Evolutionary conservation across 2,888 invertebrate species (phyloP), one percentile per base, ranked within the genome.

Genomic region (Lasioglossum marginatum): DNA sequence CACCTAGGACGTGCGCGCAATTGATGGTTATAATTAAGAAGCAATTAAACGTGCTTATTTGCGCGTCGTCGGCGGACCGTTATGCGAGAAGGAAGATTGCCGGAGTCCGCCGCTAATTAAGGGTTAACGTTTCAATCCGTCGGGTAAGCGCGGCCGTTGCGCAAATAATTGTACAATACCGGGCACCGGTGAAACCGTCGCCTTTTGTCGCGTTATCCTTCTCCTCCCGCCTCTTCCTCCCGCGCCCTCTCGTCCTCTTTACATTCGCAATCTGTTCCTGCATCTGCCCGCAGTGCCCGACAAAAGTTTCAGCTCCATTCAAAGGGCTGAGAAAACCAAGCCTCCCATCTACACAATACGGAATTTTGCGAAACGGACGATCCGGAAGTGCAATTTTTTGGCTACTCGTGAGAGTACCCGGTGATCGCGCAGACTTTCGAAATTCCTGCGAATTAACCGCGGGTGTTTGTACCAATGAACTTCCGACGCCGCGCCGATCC

Each of bases 21-120:
- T 88, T 82, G 82, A 84, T 88, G 89, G 87, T 90, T 89, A 84
- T 89, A 88, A 90, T 90, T 85, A 91, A 88, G 87, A 87, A 83
- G 83, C 82, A 82, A 88, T 89, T 88, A 89, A 89, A 87, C 85
- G 79, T 81, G 84, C 83, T 85, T 89, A 89, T 85, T 87, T 80
- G 85, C 87, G 83, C 85, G 83, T 88, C 87, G 83, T 86, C 81
- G 81, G 63, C 78, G 88, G 63, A 86, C 87, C 86, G 87, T 87
- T 87, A 89, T 60, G 48, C 23, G 71, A 57, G 57, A 85, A 77
- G 74, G 60, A 63, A 80, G 83, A 82, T 72, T 73, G 79, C 79
- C 43, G 77, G 82, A 81, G 82, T 82, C 68, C 74, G 63, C 70
- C 81, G 86, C 74, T 91, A 91, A 91, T 91, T 91, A 91, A 87